These are phyloP conservation scores for Trematomus bernacchii DNA, from an alignment of 2,797 vertebrate species.

Conservation along the genomic window DNA sequence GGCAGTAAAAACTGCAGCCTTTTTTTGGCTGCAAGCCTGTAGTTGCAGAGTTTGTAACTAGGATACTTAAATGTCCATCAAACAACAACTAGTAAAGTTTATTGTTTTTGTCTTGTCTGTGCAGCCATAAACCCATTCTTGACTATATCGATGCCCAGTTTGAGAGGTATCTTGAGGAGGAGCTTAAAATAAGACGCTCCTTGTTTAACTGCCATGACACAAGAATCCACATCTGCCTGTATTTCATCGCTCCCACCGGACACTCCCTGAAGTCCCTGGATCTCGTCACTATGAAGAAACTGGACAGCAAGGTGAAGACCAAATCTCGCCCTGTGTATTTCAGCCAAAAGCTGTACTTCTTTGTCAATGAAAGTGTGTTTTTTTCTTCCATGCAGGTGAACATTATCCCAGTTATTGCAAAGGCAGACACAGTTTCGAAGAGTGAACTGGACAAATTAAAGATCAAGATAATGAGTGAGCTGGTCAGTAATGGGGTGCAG, in stretches of 20 bases:
- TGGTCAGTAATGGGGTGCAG: conserved; percentile 98
- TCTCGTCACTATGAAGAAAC: conserved; percentile 97
- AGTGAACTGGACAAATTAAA: conserved; percentile 97
- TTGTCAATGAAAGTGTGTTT: not conserved
- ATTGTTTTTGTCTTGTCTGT: conserved; percentile 54
- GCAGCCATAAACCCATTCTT: conserved; percentile 95
- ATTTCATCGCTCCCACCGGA: conserved; percentile 96
- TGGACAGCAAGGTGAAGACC: conserved; percentile 93
- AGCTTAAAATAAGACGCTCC: conserved; percentile 95
- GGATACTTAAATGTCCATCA: conserved; percentile 31
- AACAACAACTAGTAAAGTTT: conserved; percentile 13
- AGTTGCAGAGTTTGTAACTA: conserved; percentile 41
- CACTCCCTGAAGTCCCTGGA: conserved; percentile 97
- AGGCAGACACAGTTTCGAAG: conserved; percentile 96
- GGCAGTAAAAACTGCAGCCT: conserved; percentile 32
- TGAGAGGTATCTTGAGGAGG: conserved; percentile 95
- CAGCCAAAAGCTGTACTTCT: not conserved
- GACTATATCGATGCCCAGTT: conserved; percentile 98
- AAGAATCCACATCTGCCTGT: conserved; percentile 95
- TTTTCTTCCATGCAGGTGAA: conserved; percentile 87
- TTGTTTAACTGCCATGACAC: conserved; percentile 94
- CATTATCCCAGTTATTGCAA: conserved; percentile 97
- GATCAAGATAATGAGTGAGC: conserved; percentile 98
- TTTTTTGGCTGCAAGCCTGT: conserved; percentile 40
- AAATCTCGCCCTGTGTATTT: not conserved